Evolutionary conservation across 2,113 vertebrate genomes (phyloP).

Genomic region (Prochilodus magdalenae): DNA sequence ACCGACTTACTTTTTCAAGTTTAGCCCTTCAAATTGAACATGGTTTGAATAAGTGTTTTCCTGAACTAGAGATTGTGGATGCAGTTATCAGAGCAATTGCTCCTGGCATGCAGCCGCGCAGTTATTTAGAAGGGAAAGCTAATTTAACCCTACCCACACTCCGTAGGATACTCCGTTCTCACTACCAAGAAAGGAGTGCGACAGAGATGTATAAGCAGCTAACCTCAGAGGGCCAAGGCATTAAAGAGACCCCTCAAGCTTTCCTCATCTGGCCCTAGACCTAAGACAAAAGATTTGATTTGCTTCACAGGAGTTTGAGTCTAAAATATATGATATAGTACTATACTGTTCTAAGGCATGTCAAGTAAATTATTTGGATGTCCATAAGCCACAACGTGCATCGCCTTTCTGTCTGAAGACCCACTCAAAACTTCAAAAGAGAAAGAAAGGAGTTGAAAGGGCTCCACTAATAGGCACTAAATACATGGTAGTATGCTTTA

Average conservation of each 20-base stretch:
- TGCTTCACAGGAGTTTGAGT: background rate
- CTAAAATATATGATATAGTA: background rate
- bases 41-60: too few relatives aligned
- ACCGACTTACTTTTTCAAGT: background rate
- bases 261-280: background rate
- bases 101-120: background rate
- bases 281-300: constrained; percentile 15
- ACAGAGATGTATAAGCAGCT: background rate
- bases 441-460: background rate
- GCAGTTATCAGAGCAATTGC: constrained; percentile 2
- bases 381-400: background rate
- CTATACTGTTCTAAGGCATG: background rate
- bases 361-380: background rate
- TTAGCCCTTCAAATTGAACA: background rate
- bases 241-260: constrained; percentile 2
- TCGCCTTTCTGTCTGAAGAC: background rate
- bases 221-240: background rate
- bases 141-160: background rate
- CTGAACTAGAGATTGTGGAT: background rate
- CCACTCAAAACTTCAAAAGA: background rate
- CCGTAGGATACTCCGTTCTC: constrained; percentile 4
- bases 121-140: background rate
- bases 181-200: constrained; percentile 9
- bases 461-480: background rate
- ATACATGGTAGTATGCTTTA: background rate